phyloP scores from a whole-genome alignment of 2,888 invertebrate species.

The Ischnura elegans region DNA sequence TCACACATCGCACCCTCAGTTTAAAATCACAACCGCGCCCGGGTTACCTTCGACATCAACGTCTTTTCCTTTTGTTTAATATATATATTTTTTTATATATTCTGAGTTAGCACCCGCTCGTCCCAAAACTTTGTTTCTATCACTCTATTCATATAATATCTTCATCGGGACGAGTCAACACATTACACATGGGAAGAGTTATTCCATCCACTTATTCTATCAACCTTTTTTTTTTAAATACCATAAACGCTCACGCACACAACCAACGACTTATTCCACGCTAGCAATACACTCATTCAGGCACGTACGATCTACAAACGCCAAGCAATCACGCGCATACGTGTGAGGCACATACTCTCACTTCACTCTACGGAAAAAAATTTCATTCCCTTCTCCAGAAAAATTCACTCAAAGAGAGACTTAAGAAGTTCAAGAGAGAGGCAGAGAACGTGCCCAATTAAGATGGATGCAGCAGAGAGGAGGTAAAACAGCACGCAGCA shows the following conservation, averaged over 20 bases:
- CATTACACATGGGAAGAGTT: neutral
- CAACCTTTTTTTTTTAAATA: neutral
- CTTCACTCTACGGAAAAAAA: neutral
- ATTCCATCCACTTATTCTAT: neutral
- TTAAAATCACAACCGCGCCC: slow-evolving; percentile 14
- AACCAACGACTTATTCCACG: neutral
- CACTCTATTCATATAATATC: neutral
- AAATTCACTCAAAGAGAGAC: neutral
- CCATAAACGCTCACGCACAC: neutral
- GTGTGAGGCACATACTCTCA: neutral
- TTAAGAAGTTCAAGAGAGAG: neutral
- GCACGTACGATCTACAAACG: slow-evolving; percentile 17
- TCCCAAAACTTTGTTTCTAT: neutral
- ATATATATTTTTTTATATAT: neutral
- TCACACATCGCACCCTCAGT: neutral
- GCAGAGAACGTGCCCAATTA: neutral
- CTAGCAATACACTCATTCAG: neutral
- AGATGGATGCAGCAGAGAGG: neutral
- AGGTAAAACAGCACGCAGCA: neutral
- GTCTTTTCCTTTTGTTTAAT: neutral
- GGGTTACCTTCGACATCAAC: neutral
- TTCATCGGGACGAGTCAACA: slow-evolving; percentile 43
- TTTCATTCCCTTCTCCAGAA: neutral
- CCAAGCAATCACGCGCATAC: neutral
- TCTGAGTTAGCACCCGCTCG: slow-evolving; percentile 50